A percentile compares a stretch with the other conserved stretches of the same genome.
Evolutionary conservation across 1,140 invertebrate genomes (phyloP).

Genomic region (Tetragnatha versicolor): DNA sequence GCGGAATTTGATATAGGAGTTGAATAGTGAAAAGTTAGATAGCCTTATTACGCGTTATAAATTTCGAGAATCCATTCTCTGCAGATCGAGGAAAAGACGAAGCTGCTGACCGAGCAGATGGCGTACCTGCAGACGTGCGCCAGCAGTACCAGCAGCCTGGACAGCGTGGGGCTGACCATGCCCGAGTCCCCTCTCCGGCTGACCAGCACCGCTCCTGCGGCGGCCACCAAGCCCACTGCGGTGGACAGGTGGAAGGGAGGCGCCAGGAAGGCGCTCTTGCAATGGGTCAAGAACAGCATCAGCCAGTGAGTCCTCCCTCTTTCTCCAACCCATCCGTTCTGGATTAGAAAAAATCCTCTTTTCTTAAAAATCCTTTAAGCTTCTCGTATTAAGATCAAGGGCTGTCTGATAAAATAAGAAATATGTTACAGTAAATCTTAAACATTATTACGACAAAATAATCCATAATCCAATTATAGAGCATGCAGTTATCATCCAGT

Average conservation of each 20-base stretch:
- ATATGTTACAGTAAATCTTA: no score
- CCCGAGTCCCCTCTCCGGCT: conserved; percentile 54
- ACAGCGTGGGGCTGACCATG: conserved; percentile 53
- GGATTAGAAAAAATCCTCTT: no score
- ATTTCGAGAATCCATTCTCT: no score
- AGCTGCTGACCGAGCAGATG: conserved; percentile 81
- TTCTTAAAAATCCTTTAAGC: no score
- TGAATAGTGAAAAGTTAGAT: no score
- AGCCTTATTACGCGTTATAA: no score
- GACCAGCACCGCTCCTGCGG: conserved; percentile 59
- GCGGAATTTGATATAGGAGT: no score
- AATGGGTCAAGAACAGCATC: conserved; percentile 93
- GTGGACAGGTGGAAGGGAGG: conserved; percentile 71
- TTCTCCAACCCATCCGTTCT: conserved; percentile 74
- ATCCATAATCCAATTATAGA: no score
- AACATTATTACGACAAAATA: no score
- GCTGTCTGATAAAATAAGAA: no score
- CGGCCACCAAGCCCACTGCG: conserved; percentile 64
- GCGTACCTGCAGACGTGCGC: conserved; percentile 74
- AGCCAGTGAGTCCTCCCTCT: conserved; percentile 76
- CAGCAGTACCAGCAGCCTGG: conserved; percentile 79
- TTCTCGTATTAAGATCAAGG: no score
- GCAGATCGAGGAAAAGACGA: conserved; percentile 95
- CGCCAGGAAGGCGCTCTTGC: conserved; percentile 87
- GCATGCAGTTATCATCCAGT: no score